Evolutionary conservation across 2,797 vertebrate genomes (phyloP).

Genomic region (Hypotaenidia okinawae): DNA sequence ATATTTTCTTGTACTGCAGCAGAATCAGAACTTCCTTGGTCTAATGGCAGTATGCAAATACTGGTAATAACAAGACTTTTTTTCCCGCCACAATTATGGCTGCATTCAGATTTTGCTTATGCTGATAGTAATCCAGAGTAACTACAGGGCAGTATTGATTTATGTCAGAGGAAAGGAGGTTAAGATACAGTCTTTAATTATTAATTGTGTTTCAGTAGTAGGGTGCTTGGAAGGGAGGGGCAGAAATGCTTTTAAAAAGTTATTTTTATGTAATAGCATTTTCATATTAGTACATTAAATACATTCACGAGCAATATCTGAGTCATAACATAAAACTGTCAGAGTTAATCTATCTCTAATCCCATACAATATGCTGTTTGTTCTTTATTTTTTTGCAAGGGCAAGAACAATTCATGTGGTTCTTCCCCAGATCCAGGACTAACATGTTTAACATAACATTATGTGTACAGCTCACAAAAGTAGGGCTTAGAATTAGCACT

Average conservation of each 20-base stretch:
- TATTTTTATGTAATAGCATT: slow-evolving; percentile 52
- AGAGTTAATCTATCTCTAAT: slow-evolving; percentile 55
- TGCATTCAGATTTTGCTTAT: neutral
- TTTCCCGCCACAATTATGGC: neutral
- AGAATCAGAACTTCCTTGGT: neutral
- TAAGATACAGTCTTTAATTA: slow-evolving; percentile 51
- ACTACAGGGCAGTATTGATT: slow-evolving; percentile 45
- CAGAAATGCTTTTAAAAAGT: slow-evolving; percentile 50
- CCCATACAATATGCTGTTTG: slow-evolving; percentile 38
- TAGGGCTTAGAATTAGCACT: slow-evolving; percentile 65
- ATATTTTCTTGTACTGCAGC: neutral
- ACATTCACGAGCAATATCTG: slow-evolving; percentile 50
- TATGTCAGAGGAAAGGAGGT: slow-evolving; percentile 15
- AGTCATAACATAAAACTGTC: slow-evolving; percentile 59
- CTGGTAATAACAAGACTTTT: neutral
- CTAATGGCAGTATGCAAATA: neutral
- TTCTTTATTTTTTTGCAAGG: slow-evolving; percentile 50
- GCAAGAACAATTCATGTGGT: slow-evolving; percentile 38
- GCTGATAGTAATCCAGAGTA: slow-evolving; percentile 16
- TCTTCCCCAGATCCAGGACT: slow-evolving; percentile 61
- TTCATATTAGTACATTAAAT: slow-evolving; percentile 56
- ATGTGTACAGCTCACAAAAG: slow-evolving; percentile 50
- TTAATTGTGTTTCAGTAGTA: slow-evolving; percentile 25
- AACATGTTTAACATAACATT: slow-evolving; percentile 64
- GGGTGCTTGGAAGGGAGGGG: neutral